Evolutionary conservation across 1,140 invertebrate genomes (phyloP), one percentile per base, ranked within the genome.

Genomic region (Condylostylus longicornis): DNA sequence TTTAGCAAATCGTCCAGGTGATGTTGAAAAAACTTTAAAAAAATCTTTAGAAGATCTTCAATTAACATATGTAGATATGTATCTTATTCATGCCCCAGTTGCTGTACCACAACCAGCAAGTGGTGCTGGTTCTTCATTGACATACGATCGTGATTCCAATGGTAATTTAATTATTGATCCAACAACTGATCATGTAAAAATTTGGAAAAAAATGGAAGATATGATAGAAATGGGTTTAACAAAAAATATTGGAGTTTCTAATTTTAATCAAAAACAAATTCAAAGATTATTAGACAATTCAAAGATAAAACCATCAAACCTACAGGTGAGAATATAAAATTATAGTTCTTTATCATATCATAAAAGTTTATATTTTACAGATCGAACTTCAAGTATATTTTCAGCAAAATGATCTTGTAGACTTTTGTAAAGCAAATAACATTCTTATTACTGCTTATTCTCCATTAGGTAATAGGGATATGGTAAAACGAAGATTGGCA

Each of bases 361-460:
- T n/a, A n/a, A n/a, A n/a, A n/a, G n/a, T n/a, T n/a, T n/a, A 41
- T 40, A 17, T 56, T 50, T 43, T 70, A 41, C 73, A 87, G 67
- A 66, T 89, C 18, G 86, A 91, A 52, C 62, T 83, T 18, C 84
- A 93, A 53, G 74, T 77, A 0, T 86, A 85, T 48, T 70, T 82
- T 43, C 84, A 89, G 52, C 87, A 93, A 60, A 68, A 69, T 13
- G 65, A 73, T 18, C 54, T 94, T 15, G 64, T 79, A 6, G 65
- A 79, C 42, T 86, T 77, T 42, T 91, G 86, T 51, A 63, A 71
- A 33, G 52, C 67, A 5, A 65, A 79, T 42, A 68, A 75, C 18
- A 85, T 93, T 18, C 60, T 70, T 1, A 57, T 93, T 13, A 85
- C 78, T 1, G 85, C 81, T 0, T 94, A 91, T 50, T 77, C 80